phyloP scores from a whole-genome alignment of 2,797 vertebrate genomes.

The Oreochromis mossambicus region DNA sequence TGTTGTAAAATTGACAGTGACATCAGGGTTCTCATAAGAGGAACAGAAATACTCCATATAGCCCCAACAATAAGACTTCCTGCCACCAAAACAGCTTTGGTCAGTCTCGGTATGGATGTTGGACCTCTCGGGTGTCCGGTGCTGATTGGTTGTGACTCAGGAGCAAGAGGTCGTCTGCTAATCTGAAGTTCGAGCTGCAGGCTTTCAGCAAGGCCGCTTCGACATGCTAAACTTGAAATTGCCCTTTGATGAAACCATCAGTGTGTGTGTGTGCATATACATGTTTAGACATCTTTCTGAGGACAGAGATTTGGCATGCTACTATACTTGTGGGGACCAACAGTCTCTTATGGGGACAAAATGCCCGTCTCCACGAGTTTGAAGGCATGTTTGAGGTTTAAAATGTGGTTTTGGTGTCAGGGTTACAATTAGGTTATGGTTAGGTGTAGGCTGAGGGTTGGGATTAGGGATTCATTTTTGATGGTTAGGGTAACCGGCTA shows the following conservation, averaged over 20 bases:
- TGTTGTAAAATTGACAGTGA: neutral
- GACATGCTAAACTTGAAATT: neutral
- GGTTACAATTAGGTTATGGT: neutral
- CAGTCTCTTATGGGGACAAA: neutral
- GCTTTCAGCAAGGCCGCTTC: neutral
- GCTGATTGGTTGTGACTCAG: neutral
- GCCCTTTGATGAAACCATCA: neutral
- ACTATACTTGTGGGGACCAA: neutral
- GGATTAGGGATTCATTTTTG: neutral
- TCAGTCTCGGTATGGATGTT: neutral
- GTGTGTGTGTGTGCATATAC: neutral
- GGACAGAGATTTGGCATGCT: neutral
- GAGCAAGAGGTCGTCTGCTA: neutral
- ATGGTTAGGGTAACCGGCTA: neutral
- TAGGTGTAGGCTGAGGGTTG: neutral
- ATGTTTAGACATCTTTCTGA: neutral
- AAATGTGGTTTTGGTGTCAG: neutral
- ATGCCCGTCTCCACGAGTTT: accelerated
- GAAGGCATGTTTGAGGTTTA: neutral
- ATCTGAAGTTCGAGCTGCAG: neutral
- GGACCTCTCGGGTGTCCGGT: neutral
- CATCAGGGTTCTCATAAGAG: neutral
- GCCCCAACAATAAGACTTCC: neutral
- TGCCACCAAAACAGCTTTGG: neutral
- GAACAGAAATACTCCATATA: neutral